These are phyloP conservation scores for Leptosomus discolor DNA, from an alignment of 2,113 vertebrate species.

Conservation along the genomic window DNA sequence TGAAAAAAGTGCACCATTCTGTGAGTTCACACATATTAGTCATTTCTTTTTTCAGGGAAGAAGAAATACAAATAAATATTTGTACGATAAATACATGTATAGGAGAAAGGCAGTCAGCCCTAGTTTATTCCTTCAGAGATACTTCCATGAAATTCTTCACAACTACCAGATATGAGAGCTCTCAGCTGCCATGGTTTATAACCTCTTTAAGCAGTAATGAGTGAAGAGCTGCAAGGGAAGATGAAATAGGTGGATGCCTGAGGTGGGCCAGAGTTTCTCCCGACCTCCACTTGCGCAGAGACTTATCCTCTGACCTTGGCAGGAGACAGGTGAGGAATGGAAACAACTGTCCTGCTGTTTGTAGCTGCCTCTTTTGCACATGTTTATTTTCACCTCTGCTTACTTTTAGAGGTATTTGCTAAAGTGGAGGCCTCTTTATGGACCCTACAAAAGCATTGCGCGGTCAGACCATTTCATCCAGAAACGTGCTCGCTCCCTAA, in stretches of 20 bases:
- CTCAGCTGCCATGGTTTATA: background rate
- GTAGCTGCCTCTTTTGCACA: background rate
- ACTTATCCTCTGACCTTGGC: background rate
- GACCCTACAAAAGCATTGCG: accelerated
- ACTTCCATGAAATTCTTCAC: background rate
- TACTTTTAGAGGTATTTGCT: background rate
- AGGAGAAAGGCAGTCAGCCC: background rate
- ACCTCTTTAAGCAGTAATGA: background rate
- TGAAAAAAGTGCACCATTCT: accelerated
- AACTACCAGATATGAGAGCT: background rate
- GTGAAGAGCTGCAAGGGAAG: background rate
- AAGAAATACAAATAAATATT: background rate
- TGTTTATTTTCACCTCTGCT: background rate
- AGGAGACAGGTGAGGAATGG: background rate
- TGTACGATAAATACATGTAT: accelerated
- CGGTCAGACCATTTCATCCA: background rate
- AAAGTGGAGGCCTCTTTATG: accelerated
- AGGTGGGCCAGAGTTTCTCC: background rate
- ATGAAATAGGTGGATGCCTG: background rate
- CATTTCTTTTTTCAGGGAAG: background rate
- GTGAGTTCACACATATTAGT: background rate
- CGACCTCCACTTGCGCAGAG: background rate
- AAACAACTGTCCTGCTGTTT: background rate
- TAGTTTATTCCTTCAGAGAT: background rate
- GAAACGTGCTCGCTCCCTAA: accelerated